phyloP scores from a whole-genome alignment of 2,888 invertebrate genomes.

The Troides oblongomaculatus region DNA sequence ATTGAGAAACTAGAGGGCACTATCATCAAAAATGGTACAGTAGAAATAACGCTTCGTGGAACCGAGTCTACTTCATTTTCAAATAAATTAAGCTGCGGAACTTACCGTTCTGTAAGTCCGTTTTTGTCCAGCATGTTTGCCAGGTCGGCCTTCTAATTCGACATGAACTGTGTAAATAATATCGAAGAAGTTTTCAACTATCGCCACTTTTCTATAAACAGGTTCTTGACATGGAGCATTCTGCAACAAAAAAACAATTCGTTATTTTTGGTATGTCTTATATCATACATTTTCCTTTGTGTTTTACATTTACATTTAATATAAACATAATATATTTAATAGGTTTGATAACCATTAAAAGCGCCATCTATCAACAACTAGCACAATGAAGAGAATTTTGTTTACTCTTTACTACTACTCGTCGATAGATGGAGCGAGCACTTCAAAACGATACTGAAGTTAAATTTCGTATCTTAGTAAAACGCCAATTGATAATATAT shows the following conservation, averaged over 20 bases:
- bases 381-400: neutral
- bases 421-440: conserved; percentile 39
- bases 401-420: conserved; percentile 34
- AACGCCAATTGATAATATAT: too few relatives aligned
- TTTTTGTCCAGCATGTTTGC: conserved; percentile 98
- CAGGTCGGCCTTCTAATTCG: conserved; percentile 93
- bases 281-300: conserved; percentile 15
- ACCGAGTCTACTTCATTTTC: neutral
- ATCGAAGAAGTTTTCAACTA: conserved; percentile 98
- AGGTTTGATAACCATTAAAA: neutral
- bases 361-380: conserved; percentile 42
- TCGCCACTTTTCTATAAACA: conserved; percentile 94
- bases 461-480: too few relatives aligned
- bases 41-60: neutral
- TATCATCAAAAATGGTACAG: neutral
- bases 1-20: conserved; percentile 32
- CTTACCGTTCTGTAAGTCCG: conserved; percentile 96
- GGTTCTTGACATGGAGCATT: conserved; percentile 85
- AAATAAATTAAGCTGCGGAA: conserved; percentile 32
- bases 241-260: conserved; percentile 74
- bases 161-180: conserved; percentile 98
- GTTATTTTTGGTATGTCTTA: too few relatives aligned
- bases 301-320: neutral
- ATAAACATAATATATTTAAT: neutral
- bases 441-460: too few relatives aligned